A percentile compares a stretch with the other conserved stretches of the same genome.
Evolutionary conservation across 2,797 vertebrate species (phyloP).

Genomic region (Kryptolebias ocellatus): DNA sequence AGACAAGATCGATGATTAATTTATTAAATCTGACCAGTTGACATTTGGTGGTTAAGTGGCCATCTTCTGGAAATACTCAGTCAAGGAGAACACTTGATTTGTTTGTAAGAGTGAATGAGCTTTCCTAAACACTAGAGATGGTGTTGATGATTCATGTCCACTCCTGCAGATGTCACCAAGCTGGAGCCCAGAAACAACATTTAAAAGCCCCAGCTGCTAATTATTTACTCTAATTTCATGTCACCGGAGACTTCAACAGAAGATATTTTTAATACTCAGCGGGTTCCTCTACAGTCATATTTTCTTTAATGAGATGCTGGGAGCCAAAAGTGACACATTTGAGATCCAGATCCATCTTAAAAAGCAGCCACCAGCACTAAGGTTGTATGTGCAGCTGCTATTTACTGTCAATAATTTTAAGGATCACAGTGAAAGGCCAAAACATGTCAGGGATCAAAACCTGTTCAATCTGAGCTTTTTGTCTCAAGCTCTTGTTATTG

Average conservation of each 20-base stretch:
- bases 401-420: slow-evolving; percentile 28
- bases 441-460: slow-evolving; percentile 29
- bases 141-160: slow-evolving; percentile 59
- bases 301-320: slow-evolving; percentile 43
- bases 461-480: slow-evolving; percentile 49
- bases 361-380: slow-evolving; percentile 19
- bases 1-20: slow-evolving; percentile 36
- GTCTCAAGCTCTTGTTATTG: slow-evolving; percentile 54
- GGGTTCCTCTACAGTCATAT: slow-evolving; percentile 26
- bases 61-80: slow-evolving; percentile 55
- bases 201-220: slow-evolving; percentile 55
- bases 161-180: slow-evolving; percentile 71
- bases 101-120: slow-evolving; percentile 63
- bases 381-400: slow-evolving; percentile 33
- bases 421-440: slow-evolving; percentile 40
- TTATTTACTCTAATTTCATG: slow-evolving; percentile 58
- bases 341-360: slow-evolving; percentile 36
- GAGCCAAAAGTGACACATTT: slow-evolving; percentile 27
- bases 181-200: slow-evolving; percentile 53
- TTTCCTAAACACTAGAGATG: slow-evolving; percentile 70
- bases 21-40: slow-evolving; percentile 46
- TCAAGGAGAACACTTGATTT: slow-evolving; percentile 60
- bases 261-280: slow-evolving; percentile 48
- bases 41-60: slow-evolving; percentile 55
- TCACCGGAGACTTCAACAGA: slow-evolving; percentile 35